Evolutionary conservation across 2,888 invertebrate species (phyloP).

Genomic region (Cosmia trapezina): DNA sequence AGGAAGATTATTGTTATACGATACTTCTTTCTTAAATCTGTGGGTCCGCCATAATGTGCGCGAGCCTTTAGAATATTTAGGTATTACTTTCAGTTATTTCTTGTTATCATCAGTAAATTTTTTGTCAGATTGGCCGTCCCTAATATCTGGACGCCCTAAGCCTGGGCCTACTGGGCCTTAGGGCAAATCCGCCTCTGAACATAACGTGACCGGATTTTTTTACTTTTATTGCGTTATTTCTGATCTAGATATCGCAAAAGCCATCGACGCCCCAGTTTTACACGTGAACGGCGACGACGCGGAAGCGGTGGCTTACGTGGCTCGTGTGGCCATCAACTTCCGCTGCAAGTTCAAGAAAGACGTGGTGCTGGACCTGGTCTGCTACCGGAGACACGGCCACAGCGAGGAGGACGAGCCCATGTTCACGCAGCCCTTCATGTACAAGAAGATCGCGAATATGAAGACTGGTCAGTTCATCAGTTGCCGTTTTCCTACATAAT

Average conservation of each 20-base stretch:
- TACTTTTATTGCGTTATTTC: not conserved
- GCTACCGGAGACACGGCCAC: conserved; percentile 97
- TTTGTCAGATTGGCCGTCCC: too few relatives aligned
- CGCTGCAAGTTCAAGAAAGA: conserved; percentile 96
- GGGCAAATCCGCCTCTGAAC: too few relatives aligned
- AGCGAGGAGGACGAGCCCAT: conserved; percentile 98
- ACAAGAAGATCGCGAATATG: conserved; percentile 94
- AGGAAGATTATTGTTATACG: too few relatives aligned
- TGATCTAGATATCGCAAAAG: conserved; percentile 94
- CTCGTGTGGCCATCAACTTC: conserved; percentile 97
- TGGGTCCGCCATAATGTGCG: too few relatives aligned
- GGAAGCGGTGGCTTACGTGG: conserved; percentile 97
- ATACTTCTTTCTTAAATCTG: too few relatives aligned
- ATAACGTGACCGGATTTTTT: too few relatives aligned
- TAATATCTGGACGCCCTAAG: too few relatives aligned
- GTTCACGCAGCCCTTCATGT: conserved; percentile 98
- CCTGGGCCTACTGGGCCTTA: too few relatives aligned
- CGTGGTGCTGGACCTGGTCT: conserved; percentile 95
- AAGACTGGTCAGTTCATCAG: conserved; percentile 81
- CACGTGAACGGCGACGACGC: conserved; percentile 98
- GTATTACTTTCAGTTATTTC: too few relatives aligned
- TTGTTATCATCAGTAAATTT: too few relatives aligned
- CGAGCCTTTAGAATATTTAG: too few relatives aligned
- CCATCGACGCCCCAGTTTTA: conserved; percentile 97
- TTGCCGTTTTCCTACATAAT: not conserved